Conservation (phyloP, 2,888 invertebrate genomes). For the Strigamia crassipes region DNA sequence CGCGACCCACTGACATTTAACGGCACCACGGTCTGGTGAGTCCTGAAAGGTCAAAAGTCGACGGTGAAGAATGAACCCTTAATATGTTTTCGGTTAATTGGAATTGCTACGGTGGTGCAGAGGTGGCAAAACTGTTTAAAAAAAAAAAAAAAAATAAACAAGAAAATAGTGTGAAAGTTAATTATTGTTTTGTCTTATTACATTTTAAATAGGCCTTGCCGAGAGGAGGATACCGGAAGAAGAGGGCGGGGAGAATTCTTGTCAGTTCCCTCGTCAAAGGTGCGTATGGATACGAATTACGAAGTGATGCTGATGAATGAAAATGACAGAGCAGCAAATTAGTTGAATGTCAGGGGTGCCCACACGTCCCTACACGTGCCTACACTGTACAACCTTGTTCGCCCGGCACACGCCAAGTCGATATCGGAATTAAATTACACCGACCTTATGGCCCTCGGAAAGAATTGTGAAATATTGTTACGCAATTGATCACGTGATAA, state of each 20-base stretch:
- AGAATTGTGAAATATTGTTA: neutral
- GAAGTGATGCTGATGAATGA: neutral
- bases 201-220: constrained; percentile 6
- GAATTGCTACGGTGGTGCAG: too few species aligned
- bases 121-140: too few species aligned
- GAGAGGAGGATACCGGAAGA: neutral
- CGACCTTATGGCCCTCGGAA: neutral
- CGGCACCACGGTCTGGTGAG: neutral
- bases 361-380: neutral
- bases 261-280: neutral
- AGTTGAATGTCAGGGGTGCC: constrained; percentile 16
- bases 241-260: neutral
- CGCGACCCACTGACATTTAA: neutral
- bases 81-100: too few species aligned
- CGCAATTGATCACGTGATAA: neutral
- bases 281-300: neutral
- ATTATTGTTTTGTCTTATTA: neutral
- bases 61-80: neutral
- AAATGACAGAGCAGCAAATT: neutral
- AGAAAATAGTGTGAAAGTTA: neutral
- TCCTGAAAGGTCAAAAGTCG: constrained; percentile 19
- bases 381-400: neutral
- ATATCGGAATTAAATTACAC: neutral
- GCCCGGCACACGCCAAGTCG: neutral
- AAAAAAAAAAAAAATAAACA: too few species aligned